Evolutionary conservation across 2,888 invertebrate species (phyloP), one percentile per base, ranked within the genome.

Genomic region (Himalopsyche anomala): DNA sequence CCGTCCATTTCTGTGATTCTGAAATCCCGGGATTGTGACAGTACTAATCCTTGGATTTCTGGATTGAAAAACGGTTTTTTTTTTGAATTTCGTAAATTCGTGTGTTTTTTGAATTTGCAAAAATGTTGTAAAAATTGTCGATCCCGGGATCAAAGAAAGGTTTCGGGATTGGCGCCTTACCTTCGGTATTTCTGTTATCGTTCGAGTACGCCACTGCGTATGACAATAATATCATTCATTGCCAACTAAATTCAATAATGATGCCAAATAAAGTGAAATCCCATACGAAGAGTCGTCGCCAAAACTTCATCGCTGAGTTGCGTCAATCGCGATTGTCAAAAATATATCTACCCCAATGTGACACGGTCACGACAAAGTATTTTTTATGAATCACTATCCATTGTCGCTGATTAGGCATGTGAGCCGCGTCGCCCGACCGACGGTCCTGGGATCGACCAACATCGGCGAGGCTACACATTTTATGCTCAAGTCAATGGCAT

Each of bases 201-300:
- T 45, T n/a, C 4, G n/a, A 19, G 62, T 62, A 19, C 62, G 19
- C 62, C 62, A 62, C 6, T 62, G 19, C 19, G 19, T 62, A 3
- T 19, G 19, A 11, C 9, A 62, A 62, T 62, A 9, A 62, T 62
- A 62, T 2, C 62, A 62, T 62, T 19, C 62, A 62, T 19, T 62
- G 62, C 62, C 62, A 62, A 28, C 62, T 9, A 62, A 62, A n/a
- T 62, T 62, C 9, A 5, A 51, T 51, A 15, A 15, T 15, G 51
- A 51, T 51, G 62, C 62, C 62, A 62, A 62, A 62, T 62, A 19
- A 62, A 62, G 62, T 62, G 62, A 62, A 62, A 62, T 19, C 62
- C 19, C 62, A 62, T 19, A 62, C 19, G 4, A 19, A 62, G 62
- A 0, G 62, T 62, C 6, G 28, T 62, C 62, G 62, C 62, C 62